phyloP scores from a whole-genome alignment of 1,140 invertebrate species.

The Andrena cerasifolii region DNA sequence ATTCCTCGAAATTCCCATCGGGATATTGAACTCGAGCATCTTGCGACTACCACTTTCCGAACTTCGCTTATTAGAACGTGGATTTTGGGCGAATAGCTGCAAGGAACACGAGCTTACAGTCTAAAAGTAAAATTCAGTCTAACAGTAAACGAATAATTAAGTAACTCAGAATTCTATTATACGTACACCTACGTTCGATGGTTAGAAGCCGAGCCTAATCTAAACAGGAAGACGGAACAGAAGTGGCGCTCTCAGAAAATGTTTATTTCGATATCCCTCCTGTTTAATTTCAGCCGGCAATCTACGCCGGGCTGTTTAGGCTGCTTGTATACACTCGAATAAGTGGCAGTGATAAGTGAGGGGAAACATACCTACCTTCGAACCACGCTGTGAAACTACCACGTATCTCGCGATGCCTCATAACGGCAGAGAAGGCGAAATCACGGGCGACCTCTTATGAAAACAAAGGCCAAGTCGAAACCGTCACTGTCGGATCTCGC shows the following conservation, averaged over 20 bases:
- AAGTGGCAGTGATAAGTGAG: conserved; percentile 25
- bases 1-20: neutral
- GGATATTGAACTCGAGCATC: too few species aligned
- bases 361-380: conserved; percentile 18
- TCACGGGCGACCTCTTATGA: neutral
- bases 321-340: conserved; percentile 8
- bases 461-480: neutral
- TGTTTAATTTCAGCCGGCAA: conserved; percentile 30
- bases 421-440: neutral
- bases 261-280: conserved; percentile 32
- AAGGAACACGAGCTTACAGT: too few species aligned
- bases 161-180: too few species aligned
- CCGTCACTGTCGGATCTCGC: neutral
- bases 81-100: too few species aligned
- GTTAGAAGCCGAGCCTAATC: neutral
- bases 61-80: too few species aligned
- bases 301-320: conserved; percentile 33
- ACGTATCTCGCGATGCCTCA: neutral
- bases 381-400: neutral
- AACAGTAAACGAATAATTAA: too few species aligned
- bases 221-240: conserved; percentile 4
- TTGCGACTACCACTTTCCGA: too few species aligned
- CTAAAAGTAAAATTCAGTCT: too few species aligned
- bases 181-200: neutral
- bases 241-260: neutral